Conservation (phyloP, 2,888 invertebrate species). For the Caenorhabditis macrosperma region DNA sequence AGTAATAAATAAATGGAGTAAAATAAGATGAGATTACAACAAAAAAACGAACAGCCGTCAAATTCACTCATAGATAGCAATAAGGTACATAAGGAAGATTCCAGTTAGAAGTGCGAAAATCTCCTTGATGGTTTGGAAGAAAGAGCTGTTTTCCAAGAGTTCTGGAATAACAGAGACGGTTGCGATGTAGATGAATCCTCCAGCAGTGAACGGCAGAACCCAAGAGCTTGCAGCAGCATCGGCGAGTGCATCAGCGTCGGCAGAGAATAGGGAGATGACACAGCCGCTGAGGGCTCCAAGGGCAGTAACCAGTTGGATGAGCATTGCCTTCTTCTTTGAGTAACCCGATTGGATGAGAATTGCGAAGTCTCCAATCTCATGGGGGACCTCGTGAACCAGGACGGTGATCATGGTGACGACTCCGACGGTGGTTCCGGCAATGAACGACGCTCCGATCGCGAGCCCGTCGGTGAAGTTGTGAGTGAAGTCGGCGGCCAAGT, state of each 20-base stretch:
- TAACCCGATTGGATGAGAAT: slow-evolving; percentile 98
- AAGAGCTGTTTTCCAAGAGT: slow-evolving; percentile 87
- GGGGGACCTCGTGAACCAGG: slow-evolving; percentile 97
- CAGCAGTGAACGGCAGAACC: slow-evolving; percentile 89
- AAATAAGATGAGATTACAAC: not conserved
- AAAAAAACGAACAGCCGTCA: not conserved
- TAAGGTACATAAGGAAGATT: slow-evolving; percentile 78
- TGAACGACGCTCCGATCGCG: slow-evolving; percentile 93
- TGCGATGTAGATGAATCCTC: slow-evolving; percentile 98
- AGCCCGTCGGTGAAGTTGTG: slow-evolving; percentile 99
- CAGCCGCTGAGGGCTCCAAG: slow-evolving; percentile 92
- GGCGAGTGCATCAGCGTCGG: slow-evolving; percentile 77
- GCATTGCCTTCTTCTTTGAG: slow-evolving; percentile 93
- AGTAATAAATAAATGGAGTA: not conserved
- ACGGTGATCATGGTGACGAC: slow-evolving; percentile 93
- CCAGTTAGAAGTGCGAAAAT: slow-evolving; percentile 75
- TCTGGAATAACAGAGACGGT: slow-evolving; percentile 99
- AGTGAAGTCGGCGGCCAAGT: slow-evolving; percentile 96
- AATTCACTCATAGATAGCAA: slow-evolving; percentile 76
- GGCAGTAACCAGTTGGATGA: slow-evolving; percentile 93
- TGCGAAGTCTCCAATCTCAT: slow-evolving; percentile 99
- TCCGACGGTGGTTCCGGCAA: slow-evolving; percentile 78
- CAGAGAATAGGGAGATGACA: slow-evolving; percentile 74
- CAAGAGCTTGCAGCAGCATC: slow-evolving; percentile 85
- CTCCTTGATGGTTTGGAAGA: slow-evolving; percentile 76